Evolutionary conservation across 2,113 vertebrate species (phyloP), one percentile per base, ranked within the genome.

Genomic region (Platichthys flesus): DNA sequence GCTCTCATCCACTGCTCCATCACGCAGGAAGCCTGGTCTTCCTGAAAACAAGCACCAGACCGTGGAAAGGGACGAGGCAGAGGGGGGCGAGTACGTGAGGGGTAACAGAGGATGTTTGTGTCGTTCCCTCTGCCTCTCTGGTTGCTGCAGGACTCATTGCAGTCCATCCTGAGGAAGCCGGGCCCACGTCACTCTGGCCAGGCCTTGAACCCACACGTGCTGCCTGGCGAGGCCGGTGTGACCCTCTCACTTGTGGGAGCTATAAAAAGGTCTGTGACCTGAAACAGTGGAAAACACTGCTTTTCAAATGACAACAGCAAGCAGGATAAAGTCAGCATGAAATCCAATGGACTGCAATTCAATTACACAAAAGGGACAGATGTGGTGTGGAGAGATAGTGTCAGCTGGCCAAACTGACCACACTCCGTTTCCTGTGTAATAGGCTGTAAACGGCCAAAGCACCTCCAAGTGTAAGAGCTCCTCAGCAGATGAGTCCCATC

Each of bases 101-200:
- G 65, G 65, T 64, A 13, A 59, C 59, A 85, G 89, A 95, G 94
- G 95, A 95, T 95, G 94, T 95, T 95, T 93, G 89, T 92, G 93
- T 92, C 90, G 12, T 86, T 88, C 80, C 65, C 65, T 71, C 74
- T 35, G 80, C 78, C 83, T 82, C 76, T 78, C 77, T 81, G 89
- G 84, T 88, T 72, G 76, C 88, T 78, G 84, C 76, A 78, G 83
- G 83, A 89, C 85, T 82, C 66, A 66, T 67, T 83, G 73, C 79
- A 21, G 81, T 93, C 87, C 93, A 94, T 95, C 94, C 94, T 95
- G 92, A 94, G 94, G 94, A 95, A 93, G 77, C 82, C 13, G 16
- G 76, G 77, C 79, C 85, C 71, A 85, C 90, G 88, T 94, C 93
- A 95, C 74, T 66, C 63, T 62, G 78, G 51, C 35, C 18, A 26